A percentile compares a stretch with the other conserved stretches of the same genome.
Conservation (phyloP, 2,888 invertebrate genomes). For the Apodemia duryi region DNA sequence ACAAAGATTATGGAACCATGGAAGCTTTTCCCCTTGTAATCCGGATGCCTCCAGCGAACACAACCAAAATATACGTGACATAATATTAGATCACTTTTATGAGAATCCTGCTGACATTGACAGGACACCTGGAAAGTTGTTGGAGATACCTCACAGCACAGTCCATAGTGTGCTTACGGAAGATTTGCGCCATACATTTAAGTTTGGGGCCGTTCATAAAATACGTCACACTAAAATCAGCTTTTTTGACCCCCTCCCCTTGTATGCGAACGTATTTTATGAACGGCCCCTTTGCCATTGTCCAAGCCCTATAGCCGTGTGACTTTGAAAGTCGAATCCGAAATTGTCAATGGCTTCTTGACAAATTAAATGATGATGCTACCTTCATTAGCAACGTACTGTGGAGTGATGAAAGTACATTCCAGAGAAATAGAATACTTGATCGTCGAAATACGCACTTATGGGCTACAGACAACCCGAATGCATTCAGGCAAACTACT, state of each 20-base stretch:
- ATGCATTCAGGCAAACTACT: neutral
- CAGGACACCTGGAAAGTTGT: neutral
- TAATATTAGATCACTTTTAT: no score
- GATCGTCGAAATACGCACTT: neutral
- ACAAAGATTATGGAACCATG: no score
- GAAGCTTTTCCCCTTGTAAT: no score
- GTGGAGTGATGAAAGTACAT: neutral
- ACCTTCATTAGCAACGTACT: neutral
- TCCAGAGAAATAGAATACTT: neutral
- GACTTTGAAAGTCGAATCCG: neutral
- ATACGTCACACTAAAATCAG: no score
- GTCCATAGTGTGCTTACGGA: neutral
- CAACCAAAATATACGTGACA: no score
- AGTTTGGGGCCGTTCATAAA: neutral
- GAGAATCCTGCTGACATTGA: neutral
- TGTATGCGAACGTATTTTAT: no score
- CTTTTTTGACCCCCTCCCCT: no score
- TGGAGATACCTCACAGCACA: neutral
- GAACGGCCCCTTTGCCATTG: neutral
- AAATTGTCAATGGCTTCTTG: neutral
- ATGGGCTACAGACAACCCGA: neutral
- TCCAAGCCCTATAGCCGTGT: neutral
- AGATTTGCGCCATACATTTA: neutral
- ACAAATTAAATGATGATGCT: neutral
- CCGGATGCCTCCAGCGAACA: no score